Conservation (phyloP, 2,113 vertebrate genomes). For the Crotalus viridis region DNA sequence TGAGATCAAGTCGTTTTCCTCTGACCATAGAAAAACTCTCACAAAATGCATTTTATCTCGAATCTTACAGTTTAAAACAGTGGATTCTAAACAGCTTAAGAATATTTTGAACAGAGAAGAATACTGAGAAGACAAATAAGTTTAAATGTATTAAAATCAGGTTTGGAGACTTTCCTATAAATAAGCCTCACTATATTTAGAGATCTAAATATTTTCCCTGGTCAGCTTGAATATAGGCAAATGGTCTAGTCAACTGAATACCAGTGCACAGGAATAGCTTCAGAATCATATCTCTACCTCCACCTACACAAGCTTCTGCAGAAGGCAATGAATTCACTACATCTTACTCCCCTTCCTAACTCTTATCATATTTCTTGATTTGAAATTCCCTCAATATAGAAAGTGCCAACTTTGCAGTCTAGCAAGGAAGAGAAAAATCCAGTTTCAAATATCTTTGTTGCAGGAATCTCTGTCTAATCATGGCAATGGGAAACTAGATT, state of each 20-base stretch:
- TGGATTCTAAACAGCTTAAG: background rate
- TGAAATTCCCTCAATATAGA: background rate
- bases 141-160: background rate
- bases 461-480: background rate
- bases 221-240: background rate
- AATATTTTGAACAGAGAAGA: background rate
- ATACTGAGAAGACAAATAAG: background rate
- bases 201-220: background rate
- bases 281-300: background rate
- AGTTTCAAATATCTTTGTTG: background rate
- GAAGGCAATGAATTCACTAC: background rate
- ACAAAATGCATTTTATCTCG: background rate
- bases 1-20: too few species aligned
- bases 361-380: background rate
- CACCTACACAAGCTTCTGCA: background rate
- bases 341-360: background rate
- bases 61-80: background rate
- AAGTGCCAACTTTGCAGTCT: background rate
- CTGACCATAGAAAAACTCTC: background rate
- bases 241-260: background rate
- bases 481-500: background rate
- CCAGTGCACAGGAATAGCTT: background rate
- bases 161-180: background rate
- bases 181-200: background rate
- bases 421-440: background rate